These are phyloP conservation scores for Ardeotis arabs DNA, from an alignment of 2,113 vertebrate species.

Conservation along the genomic window DNA sequence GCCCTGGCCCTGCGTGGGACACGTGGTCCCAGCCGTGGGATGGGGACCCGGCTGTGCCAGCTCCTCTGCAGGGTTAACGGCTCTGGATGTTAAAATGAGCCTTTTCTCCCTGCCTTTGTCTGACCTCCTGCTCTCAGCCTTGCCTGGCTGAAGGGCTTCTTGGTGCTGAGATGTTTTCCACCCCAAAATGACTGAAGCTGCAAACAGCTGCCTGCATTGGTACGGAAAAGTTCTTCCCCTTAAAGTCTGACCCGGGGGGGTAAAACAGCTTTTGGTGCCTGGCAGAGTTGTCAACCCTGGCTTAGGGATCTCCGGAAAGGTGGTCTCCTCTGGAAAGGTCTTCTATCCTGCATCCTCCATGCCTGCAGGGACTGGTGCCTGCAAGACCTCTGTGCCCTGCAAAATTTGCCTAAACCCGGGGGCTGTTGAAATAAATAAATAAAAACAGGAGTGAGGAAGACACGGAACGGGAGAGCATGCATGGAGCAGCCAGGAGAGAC, in stretches of 20 bases:
- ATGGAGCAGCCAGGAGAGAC: background rate
- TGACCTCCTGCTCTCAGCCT: background rate
- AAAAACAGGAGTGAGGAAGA: background rate
- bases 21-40: rapidly evolving
- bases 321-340: background rate
- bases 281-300: rapidly evolving
- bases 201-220: background rate
- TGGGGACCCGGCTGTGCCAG: background rate
- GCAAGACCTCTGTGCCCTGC: background rate
- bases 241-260: background rate
- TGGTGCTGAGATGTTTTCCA: rapidly evolving
- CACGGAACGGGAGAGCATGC: rapidly evolving
- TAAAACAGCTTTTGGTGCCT: background rate
- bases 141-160: background rate
- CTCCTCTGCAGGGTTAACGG: background rate
- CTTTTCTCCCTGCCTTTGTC: rapidly evolving
- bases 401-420: background rate
- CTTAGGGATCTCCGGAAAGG: background rate
- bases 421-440: background rate
- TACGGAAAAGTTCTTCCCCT: background rate
- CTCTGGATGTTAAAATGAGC: background rate
- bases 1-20: too few species aligned
- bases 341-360: background rate
- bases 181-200: background rate
- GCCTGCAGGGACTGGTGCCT: background rate